Conservation (phyloP, 1,140 invertebrate species). For the Cylas formicarius region DNA sequence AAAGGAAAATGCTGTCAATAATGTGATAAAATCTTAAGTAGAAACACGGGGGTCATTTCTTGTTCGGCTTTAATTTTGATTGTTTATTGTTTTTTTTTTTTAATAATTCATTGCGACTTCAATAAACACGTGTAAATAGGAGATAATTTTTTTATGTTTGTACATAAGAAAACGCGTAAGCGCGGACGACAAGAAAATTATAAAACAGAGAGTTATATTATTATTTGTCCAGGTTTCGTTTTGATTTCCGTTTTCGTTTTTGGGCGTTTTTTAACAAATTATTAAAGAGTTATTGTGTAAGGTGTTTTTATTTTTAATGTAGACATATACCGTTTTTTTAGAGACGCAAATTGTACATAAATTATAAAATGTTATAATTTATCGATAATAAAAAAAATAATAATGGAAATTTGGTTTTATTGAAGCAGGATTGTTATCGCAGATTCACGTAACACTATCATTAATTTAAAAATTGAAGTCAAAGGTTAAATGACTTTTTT, state of each 20-base stretch:
- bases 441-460: too few species aligned
- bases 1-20: slow-evolving; percentile 18
- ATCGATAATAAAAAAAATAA: slow-evolving; percentile 18
- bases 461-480: too few species aligned
- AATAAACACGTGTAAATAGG: slow-evolving; percentile 14
- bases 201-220: slow-evolving; percentile 1
- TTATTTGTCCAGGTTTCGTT: slow-evolving; percentile 7
- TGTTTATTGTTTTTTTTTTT: slow-evolving; percentile 6
- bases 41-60: slow-evolving; percentile 18
- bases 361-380: slow-evolving; percentile 19
- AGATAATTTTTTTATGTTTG: slow-evolving; percentile 17
- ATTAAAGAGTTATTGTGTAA: slow-evolving; percentile 14
- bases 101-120: too few species aligned
- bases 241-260: slow-evolving; percentile 8
- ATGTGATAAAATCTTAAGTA: slow-evolving; percentile 20
- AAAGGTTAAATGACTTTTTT: too few species aligned
- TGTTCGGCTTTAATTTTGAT: slow-evolving; percentile 11
- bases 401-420: too few species aligned
- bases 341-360: slow-evolving; percentile 20
- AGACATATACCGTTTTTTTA: slow-evolving; percentile 20
- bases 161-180: too few species aligned
- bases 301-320: slow-evolving; percentile 20
- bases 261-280: slow-evolving; percentile 15
- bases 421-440: too few species aligned
- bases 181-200: slow-evolving; percentile 6